phyloP scores from a whole-genome alignment of 1,140 invertebrate species.

The Apis laboriosa region DNA sequence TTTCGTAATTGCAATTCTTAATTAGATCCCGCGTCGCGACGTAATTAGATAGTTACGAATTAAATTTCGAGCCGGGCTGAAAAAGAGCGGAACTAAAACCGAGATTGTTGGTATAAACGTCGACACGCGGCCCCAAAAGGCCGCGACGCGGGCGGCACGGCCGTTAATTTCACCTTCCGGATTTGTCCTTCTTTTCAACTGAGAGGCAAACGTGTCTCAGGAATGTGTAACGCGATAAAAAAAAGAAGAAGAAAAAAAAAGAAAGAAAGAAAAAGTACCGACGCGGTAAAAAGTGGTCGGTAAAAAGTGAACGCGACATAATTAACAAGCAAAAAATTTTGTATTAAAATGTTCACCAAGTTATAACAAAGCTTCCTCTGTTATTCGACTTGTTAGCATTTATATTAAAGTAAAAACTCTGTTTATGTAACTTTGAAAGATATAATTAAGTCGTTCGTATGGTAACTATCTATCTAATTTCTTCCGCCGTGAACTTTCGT shows the following conservation, averaged over 20 bases:
- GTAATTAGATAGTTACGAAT: background rate
- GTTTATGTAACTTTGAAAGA: too few relatives aligned
- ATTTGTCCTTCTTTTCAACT: constrained; percentile 1
- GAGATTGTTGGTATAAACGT: background rate
- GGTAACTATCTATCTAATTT: too few relatives aligned
- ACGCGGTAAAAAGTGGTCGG: background rate
- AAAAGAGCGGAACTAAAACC: background rate
- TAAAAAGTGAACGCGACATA: background rate
- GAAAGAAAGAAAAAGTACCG: too few relatives aligned
- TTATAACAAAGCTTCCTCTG: background rate
- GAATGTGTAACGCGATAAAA: background rate
- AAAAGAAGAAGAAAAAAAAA: too few relatives aligned
- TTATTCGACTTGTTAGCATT: background rate
- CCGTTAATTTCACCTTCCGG: constrained; percentile 2
- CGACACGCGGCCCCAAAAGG: background rate
- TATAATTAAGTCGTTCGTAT: too few relatives aligned
- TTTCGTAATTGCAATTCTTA: background rate
- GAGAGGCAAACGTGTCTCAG: background rate
- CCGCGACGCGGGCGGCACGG: background rate
- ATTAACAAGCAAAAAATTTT: constrained; percentile 7
- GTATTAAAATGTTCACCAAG: background rate
- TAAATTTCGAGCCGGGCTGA: background rate
- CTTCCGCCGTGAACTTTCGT: too few relatives aligned
- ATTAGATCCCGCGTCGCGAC: background rate
- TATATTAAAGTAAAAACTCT: background rate